phyloP scores from a whole-genome alignment of 2,113 vertebrate species.

The Stomatorhinus ivindoensis region DNA sequence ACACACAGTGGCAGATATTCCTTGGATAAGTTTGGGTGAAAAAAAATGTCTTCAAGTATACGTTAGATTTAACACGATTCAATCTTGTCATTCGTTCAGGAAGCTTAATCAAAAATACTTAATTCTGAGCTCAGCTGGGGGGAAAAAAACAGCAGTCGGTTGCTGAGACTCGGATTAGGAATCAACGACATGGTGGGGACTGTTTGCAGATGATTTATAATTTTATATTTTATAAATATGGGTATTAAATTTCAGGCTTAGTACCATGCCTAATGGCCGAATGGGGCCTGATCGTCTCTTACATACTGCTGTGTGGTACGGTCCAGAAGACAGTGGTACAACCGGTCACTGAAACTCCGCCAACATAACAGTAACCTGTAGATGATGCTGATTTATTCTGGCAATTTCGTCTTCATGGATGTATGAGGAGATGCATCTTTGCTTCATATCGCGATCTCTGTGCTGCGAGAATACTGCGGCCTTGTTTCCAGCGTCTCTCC shows the following conservation, averaged over 20 bases:
- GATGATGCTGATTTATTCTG: background rate
- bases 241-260: background rate
- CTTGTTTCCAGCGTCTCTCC: rapidly evolving
- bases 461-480: background rate
- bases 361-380: background rate
- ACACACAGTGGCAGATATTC: background rate
- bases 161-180: background rate
- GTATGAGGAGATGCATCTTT: background rate
- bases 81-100: background rate
- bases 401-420: background rate
- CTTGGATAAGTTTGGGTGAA: background rate
- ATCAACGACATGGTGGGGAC: background rate
- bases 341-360: background rate
- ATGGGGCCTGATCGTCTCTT: background rate
- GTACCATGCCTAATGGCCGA: background rate
- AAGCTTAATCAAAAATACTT: background rate
- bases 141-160: background rate
- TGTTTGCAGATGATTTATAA: background rate
- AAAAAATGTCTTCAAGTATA: background rate
- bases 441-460: background rate
- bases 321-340: background rate
- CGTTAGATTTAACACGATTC: background rate
- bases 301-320: background rate
- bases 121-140: background rate
- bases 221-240: constrained; percentile 2